A percentile compares a stretch with the other conserved stretches of the same genome.
These are phyloP conservation scores for Triplophysa yarkandensis DNA, from an alignment of 2,797 vertebrate species.

Conservation along the genomic window DNA sequence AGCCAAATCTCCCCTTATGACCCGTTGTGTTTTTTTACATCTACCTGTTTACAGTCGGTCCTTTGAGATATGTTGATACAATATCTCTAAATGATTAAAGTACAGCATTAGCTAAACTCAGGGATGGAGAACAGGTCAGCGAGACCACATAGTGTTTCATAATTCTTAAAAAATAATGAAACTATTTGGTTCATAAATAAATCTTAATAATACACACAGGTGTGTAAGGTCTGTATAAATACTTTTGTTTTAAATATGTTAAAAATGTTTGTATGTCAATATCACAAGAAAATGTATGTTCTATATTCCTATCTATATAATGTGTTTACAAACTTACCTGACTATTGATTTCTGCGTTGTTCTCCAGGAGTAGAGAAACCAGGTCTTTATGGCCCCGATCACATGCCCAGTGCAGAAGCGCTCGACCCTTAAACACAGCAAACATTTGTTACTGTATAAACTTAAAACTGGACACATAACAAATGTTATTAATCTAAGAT, in stretches of 20 bases:
- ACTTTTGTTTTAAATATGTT: background rate
- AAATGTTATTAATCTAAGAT: no score
- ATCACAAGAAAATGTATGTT: background rate
- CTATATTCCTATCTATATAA: background rate
- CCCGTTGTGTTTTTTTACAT: constrained; percentile 29
- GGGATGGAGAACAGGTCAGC: background rate
- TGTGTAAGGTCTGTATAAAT: background rate
- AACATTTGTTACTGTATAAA: background rate
- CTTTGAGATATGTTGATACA: constrained; percentile 1
- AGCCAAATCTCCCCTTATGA: constrained; percentile 71
- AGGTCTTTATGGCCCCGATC: constrained; percentile 95
- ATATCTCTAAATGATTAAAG: constrained; percentile 43
- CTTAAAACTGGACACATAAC: background rate
- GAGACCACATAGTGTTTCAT: background rate
- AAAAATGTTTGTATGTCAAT: no score
- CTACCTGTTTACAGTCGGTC: constrained; percentile 31
- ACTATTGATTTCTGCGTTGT: constrained; percentile 89
- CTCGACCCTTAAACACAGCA: constrained; percentile 81
- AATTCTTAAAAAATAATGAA: background rate
- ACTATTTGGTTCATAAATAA: background rate
- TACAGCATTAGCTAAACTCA: background rate
- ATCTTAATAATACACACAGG: background rate
- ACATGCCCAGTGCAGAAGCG: constrained; percentile 94
- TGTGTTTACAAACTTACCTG: constrained; percentile 81
- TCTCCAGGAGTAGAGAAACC: constrained; percentile 86